Conservation (phyloP, 2,888 invertebrate species). For the Theretra japonica region DNA sequence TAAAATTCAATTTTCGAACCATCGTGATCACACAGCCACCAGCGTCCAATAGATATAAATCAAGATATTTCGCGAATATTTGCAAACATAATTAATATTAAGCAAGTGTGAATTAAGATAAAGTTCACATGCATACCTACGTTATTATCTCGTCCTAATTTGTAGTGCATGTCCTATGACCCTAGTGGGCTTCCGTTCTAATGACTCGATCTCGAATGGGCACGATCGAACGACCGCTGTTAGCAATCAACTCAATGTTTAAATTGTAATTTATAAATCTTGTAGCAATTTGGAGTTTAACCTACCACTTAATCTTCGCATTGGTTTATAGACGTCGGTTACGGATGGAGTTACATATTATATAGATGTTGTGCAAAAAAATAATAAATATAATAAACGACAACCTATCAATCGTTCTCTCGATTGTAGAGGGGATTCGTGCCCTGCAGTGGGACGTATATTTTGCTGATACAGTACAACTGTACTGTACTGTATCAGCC, state of each 20-base stretch:
- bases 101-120: neutral
- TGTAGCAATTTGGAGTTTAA: neutral
- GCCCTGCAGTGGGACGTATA: no score
- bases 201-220: conserved; percentile 51
- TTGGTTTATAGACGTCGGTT: no score
- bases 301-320: no score
- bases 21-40: neutral
- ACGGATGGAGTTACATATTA: no score
- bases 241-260: conserved; percentile 23
- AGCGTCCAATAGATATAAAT: neutral
- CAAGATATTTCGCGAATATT: neutral
- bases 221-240: conserved; percentile 23
- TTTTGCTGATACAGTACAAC: no score
- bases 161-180: conserved; percentile 41
- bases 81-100: neutral
- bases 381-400: no score
- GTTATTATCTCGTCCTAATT: conserved; percentile 27
- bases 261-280: neutral
- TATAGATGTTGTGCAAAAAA: no score
- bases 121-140: conserved; percentile 3
- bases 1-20: neutral
- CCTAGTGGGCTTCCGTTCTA: conserved; percentile 67
- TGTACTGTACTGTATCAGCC: no score
- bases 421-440: no score
- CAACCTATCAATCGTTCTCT: no score